phyloP scores from a whole-genome alignment of 2,797 vertebrate species.

The Rhinophrynus dorsalis region DNA sequence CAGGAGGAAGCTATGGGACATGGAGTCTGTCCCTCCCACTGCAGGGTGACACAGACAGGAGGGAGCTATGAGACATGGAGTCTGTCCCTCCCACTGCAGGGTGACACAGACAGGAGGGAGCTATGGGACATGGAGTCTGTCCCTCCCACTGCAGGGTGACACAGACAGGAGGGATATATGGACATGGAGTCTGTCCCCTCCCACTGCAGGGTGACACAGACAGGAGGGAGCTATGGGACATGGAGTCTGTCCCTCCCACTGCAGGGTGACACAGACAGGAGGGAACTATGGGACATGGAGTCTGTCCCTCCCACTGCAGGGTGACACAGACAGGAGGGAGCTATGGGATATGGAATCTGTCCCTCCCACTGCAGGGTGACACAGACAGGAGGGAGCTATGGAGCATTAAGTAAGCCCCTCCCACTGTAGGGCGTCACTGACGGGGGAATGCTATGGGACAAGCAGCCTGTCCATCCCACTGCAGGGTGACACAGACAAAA shows the following conservation, averaged over 20 bases:
- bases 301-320: constrained; percentile 2
- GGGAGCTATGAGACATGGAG: neutral
- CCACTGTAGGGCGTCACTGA: neutral
- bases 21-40: too few species aligned
- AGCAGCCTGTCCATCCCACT: neutral
- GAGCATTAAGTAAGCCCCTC: too few species aligned
- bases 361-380: neutral
- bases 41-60: neutral
- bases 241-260: neutral
- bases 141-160: neutral
- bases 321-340: constrained; percentile 5
- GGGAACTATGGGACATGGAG: neutral
- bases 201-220: constrained; percentile 5
- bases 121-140: neutral
- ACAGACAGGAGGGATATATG: neutral
- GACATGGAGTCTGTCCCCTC: neutral
- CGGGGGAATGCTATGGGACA: neutral
- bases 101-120: neutral
- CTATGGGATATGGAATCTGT: neutral
- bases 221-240: neutral
- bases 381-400: too few species aligned
- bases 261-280: constrained; percentile 5
- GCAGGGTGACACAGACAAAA: neutral
- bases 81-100: neutral
- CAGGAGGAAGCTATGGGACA: neutral